These are phyloP conservation scores for Streblospio benedicti DNA, from an alignment of 1,140 invertebrate genomes.

Conservation along the genomic window DNA sequence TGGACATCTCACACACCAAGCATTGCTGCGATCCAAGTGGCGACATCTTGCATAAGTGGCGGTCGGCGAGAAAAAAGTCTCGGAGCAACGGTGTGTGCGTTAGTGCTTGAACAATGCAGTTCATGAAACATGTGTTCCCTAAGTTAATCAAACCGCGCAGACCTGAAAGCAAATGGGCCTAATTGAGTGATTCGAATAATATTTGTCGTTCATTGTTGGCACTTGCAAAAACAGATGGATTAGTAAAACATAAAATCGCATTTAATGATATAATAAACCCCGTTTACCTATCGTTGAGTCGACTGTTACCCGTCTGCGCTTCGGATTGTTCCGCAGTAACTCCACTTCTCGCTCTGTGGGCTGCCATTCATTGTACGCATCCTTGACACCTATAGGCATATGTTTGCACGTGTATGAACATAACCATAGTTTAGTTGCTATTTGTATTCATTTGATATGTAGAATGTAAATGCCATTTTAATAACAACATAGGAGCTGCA, in stretches of 20 bases:
- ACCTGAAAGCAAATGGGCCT: no score
- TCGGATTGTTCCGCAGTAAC: conserved; percentile 61
- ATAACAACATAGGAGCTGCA: no score
- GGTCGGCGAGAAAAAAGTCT: conserved; percentile 90
- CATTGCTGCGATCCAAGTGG: conserved; percentile 56
- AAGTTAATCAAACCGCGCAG: conserved; percentile 83
- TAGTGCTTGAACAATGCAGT: conserved; percentile 89
- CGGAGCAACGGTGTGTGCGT: conserved; percentile 88
- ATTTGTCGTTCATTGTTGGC: no score
- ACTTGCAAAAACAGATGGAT: no score
- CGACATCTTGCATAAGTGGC: conserved; percentile 54
- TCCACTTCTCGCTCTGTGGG: conserved; percentile 65
- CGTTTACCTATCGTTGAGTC: conserved; percentile 80
- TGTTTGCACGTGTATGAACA: no score
- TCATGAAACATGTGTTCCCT: conserved; percentile 99
- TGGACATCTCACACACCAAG: conserved; percentile 79
- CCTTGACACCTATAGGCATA: no score
- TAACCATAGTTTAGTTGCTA: no score
- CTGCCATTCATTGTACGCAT: conserved; percentile 68
- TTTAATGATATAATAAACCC: no score
- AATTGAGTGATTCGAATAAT: no score
- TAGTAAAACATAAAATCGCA: no score
- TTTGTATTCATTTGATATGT: no score
- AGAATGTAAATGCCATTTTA: no score
- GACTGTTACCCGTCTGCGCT: conserved; percentile 66